Conservation (phyloP, 1,140 invertebrate genomes). For the Thaumatotibia leucotreta region DNA sequence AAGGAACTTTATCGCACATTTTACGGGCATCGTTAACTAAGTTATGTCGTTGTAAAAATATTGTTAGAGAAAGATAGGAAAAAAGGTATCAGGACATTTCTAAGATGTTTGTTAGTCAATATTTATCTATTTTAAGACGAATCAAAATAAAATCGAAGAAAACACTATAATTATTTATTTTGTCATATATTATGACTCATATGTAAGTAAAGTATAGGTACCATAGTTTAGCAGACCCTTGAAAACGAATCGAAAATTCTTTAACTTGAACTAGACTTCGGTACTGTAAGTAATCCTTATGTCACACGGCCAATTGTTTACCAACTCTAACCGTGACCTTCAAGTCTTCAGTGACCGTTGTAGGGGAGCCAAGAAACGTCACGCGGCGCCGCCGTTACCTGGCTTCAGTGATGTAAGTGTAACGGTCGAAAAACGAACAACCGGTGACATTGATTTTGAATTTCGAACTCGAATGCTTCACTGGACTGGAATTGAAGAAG, state of each 20-base stretch:
- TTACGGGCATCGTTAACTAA: neutral
- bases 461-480: conserved; percentile 23
- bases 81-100: too few relatives aligned
- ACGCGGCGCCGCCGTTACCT: conserved; percentile 40
- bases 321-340: neutral
- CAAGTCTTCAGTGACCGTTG: neutral
- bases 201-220: too few relatives aligned
- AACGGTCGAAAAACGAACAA: conserved; percentile 18
- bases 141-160: too few relatives aligned
- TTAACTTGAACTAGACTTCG: too few relatives aligned
- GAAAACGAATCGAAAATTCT: too few relatives aligned
- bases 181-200: too few relatives aligned
- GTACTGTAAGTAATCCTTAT: neutral
- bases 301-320: neutral
- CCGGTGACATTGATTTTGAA: conserved; percentile 48
- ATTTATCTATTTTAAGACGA: too few relatives aligned
- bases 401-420: conserved; percentile 33
- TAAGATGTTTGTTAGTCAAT: too few relatives aligned
- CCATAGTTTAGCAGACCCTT: too few relatives aligned
- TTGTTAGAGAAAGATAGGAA: too few relatives aligned
- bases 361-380: conserved; percentile 32
- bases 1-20: neutral
- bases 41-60: neutral
- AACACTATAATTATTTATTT: too few relatives aligned
- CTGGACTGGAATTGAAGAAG: too few relatives aligned